These are phyloP conservation scores for Leucophenga varia DNA, from an alignment of 1,140 invertebrate genomes.

Conservation along the genomic window DNA sequence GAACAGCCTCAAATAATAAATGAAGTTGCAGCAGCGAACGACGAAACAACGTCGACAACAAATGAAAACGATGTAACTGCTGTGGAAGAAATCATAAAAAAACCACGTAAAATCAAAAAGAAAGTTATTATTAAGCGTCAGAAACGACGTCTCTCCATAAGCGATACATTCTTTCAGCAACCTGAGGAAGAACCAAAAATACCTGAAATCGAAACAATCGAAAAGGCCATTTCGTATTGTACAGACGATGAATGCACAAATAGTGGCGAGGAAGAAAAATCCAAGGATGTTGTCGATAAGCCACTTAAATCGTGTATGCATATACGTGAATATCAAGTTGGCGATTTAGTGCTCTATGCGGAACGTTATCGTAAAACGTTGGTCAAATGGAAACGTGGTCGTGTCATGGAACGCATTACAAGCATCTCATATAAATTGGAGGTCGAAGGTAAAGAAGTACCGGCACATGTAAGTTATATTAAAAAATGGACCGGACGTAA, in stretches of 20 bases:
- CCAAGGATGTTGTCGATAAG: conserved; percentile 18
- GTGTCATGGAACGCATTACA: conserved; percentile 44
- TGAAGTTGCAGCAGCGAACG: neutral
- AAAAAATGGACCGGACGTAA: conserved; percentile 51
- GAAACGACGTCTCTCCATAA: conserved; percentile 41
- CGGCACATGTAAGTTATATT: conserved; percentile 48
- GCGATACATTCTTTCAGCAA: conserved; percentile 42
- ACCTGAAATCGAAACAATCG: conserved; percentile 44
- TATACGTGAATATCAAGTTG: conserved; percentile 41
- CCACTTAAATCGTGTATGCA: conserved; percentile 46
- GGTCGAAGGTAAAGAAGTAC: conserved; percentile 47
- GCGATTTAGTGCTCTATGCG: conserved; percentile 44
- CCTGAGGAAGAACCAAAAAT: conserved; percentile 34
- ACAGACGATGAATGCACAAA: conserved; percentile 34
- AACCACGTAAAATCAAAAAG: conserved; percentile 44
- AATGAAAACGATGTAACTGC: conserved; percentile 2
- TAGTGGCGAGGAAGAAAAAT: conserved; percentile 11
- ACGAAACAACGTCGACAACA: neutral
- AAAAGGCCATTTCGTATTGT: conserved; percentile 46
- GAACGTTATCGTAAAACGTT: conserved; percentile 50
- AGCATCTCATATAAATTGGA: conserved; percentile 51
- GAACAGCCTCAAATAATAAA: neutral
- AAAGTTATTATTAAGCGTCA: conserved; percentile 51
- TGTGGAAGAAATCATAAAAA: conserved; percentile 19
- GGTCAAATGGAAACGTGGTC: conserved; percentile 46